Evolutionary conservation across 92 coral and sea anemone species (phyloP), one percentile per base, ranked within the genome.

Genomic region (Phymanthus crucifer): DNA sequence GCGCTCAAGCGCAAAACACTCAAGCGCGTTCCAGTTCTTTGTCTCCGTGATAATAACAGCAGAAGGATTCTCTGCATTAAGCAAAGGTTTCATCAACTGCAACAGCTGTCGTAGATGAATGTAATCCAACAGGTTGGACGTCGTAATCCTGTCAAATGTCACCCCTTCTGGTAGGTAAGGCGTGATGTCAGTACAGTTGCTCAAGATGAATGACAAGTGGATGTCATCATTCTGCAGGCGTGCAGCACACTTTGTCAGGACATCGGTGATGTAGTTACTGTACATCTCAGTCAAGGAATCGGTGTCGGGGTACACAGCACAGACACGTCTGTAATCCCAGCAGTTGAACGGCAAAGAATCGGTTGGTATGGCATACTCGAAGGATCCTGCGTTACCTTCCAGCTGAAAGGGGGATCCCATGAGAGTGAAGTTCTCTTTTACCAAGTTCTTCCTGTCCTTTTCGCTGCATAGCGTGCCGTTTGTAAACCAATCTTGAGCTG

Each of bases 271-370:
- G 73, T 91, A 91, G 57, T 32, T 73, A 50, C 85, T 84, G 81
- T 88, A 91, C 92, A 88, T 82, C 72, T 82, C 77, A 3, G 78
- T 86, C 52, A 90, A 50, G 68, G 68, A 61, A 31, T 72, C 31
- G 27, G 74, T 34, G 32, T 67, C 18, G 34, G 79, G 77, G 77
- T 83, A 86, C 13, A 21, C 56, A 16, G 78, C 77, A 45, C 67
- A 45, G 37, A 76, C 94, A 33, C 76, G 75, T 34, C 78, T 57
- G 86, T 92, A 92, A 75, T 92, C 97, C 97, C 97, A 92, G 66
- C 85, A 70, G 8, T 54, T 26, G 74, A 92, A 92, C 16, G 97
- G 95, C 16, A 71, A 40, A 26, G 31, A 61, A 26, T 56, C 80
- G 10, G 80, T 32, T 36, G 33, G 33, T 50, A 64, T 32, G 16